These are phyloP conservation scores for Coleophora deauratella DNA, from an alignment of 2,888 invertebrate genomes.

Conservation along the genomic window DNA sequence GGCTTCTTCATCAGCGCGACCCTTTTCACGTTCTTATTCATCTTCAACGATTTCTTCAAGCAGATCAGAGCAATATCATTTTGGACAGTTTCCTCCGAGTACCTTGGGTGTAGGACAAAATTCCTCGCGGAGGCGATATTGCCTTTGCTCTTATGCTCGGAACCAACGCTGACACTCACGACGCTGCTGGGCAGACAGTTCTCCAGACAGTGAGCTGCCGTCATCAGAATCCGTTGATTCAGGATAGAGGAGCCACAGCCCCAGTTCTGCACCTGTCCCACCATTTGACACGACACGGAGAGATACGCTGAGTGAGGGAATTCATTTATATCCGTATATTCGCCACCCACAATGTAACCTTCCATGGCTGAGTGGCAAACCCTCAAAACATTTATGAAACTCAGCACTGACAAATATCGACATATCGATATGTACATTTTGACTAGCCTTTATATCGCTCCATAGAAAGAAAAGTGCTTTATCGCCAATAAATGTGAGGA, in stretches of 20 bases:
- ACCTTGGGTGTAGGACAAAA: constrained; percentile 13
- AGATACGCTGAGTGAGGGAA: constrained; percentile 24
- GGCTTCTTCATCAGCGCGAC: constrained; percentile 2
- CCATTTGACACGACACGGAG: constrained; percentile 9
- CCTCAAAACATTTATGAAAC: too few species aligned
- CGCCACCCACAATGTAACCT: constrained; percentile 18
- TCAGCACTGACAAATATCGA: too few species aligned
- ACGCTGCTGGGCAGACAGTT: constrained; percentile 7
- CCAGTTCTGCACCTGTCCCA: background rate
- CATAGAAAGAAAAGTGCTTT: too few species aligned
- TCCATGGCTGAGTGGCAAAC: too few species aligned
- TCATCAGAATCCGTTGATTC: constrained; percentile 25
- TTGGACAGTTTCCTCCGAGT: background rate
- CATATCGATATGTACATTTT: too few species aligned
- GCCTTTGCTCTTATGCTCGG: constrained; percentile 15
- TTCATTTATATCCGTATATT: constrained; percentile 10
- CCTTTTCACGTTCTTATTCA: constrained; percentile 1
- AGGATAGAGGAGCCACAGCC: constrained; percentile 30
- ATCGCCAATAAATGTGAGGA: too few species aligned
- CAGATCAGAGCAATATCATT: constrained; percentile 20
- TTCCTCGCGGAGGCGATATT: background rate
- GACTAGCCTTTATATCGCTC: too few species aligned
- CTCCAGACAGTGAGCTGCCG: constrained; percentile 32
- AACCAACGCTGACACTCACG: constrained; percentile 16
- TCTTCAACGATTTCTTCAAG: background rate